Evolutionary conservation across 2,797 vertebrate genomes (phyloP).

Genomic region (Sus cebifrons): DNA sequence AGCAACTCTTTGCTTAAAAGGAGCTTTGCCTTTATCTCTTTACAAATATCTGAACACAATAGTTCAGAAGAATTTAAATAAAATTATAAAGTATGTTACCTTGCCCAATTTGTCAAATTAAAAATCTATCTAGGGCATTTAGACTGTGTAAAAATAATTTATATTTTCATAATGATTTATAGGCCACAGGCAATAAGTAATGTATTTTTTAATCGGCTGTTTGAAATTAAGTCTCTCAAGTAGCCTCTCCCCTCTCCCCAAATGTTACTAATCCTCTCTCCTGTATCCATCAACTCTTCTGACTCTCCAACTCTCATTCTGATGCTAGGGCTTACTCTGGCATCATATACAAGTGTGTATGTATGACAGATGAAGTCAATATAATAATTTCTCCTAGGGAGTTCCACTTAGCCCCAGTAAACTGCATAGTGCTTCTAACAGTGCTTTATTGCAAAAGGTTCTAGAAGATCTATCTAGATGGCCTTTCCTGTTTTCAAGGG

Average conservation of each 20-base stretch:
- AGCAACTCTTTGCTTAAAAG: background rate
- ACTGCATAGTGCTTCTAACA: background rate
- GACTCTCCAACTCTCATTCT: background rate
- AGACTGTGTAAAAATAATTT: background rate
- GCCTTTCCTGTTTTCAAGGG: background rate
- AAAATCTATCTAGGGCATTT: constrained; percentile 27
- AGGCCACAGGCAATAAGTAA: background rate
- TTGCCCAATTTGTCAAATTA: constrained; percentile 59
- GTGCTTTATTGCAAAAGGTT: background rate
- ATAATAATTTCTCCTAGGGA: background rate
- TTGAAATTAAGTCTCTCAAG: background rate
- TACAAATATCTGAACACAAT: constrained; percentile 47
- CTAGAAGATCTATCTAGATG: background rate
- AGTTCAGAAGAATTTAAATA: constrained; percentile 55
- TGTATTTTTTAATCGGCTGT: background rate
- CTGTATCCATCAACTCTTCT: background rate
- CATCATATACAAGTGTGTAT: background rate
- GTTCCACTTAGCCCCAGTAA: background rate
- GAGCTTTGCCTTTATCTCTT: constrained; percentile 14
- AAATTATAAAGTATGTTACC: constrained; percentile 20
- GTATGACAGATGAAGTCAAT: background rate
- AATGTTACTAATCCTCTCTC: background rate
- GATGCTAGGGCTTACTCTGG: no score
- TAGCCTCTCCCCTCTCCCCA: no score
- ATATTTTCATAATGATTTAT: constrained; percentile 51